Percentiles rank a stretch among this genome's conserved stretches.
These are phyloP conservation scores for Mizuhopecten yessoensis DNA, from an alignment of 1,140 invertebrate species.

Conservation along the genomic window DNA sequence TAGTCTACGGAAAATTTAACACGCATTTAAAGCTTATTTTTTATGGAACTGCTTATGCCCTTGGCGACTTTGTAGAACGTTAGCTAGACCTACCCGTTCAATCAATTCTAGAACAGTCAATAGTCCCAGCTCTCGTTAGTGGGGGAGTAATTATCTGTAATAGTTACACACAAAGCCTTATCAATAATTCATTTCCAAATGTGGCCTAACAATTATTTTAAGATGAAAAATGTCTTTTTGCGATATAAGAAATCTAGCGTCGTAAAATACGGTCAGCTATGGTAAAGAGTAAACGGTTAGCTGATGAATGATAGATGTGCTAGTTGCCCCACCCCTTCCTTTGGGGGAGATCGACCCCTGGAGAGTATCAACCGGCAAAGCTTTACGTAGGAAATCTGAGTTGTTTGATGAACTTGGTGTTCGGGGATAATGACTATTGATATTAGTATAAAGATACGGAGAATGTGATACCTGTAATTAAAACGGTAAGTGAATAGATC, in stretches of 20 bases:
- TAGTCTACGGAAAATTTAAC: too few species aligned
- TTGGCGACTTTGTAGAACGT: too few species aligned
- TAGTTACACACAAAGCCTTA: too few species aligned
- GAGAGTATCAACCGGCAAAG: neutral
- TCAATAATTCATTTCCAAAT: too few species aligned
- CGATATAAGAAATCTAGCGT: neutral
- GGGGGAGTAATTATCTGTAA: too few species aligned
- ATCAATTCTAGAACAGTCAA: too few species aligned
- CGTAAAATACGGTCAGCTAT: neutral
- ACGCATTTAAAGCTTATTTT: too few species aligned
- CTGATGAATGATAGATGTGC: neutral
- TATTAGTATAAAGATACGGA: neutral
- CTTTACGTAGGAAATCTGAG: neutral
- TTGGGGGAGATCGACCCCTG: neutral
- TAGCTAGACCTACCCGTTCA: too few species aligned
- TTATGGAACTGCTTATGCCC: too few species aligned
- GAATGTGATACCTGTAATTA: slow-evolving; percentile 4
- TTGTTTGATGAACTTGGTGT: neutral
- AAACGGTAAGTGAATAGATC: neutral
- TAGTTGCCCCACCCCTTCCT: neutral
- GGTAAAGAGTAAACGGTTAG: neutral
- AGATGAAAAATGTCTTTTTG: neutral
- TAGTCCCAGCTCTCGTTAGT: too few species aligned
- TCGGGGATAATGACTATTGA: neutral
- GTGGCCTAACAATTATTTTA: too few species aligned